Evolutionary conservation across 2,113 vertebrate genomes (phyloP).

Genomic region (Phalacrocorax brasilianus): DNA sequence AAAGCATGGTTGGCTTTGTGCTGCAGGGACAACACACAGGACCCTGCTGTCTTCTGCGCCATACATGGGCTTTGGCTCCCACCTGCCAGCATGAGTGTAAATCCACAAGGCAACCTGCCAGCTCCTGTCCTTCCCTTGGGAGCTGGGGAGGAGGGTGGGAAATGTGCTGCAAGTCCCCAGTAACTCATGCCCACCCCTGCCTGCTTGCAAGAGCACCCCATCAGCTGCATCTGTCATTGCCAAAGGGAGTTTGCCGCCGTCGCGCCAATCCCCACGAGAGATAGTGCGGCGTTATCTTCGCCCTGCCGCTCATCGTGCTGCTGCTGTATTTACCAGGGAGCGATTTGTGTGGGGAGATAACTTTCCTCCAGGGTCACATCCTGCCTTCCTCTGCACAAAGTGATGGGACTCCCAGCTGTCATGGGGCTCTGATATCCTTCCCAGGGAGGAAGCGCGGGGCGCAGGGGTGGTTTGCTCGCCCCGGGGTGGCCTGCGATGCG

Average conservation of each 20-base stretch:
- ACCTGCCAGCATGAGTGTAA: rapidly evolving
- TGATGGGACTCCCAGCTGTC: rapidly evolving
- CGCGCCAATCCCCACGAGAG: rapidly evolving
- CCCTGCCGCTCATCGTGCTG: rapidly evolving
- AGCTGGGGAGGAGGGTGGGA: not conserved
- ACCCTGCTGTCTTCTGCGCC: not conserved
- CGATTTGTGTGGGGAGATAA: not conserved
- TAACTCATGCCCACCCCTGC: rapidly evolving
- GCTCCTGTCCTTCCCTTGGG: not conserved
- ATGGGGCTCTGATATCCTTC: not conserved
- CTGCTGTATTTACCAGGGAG: not conserved
- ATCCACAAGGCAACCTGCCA: not conserved
- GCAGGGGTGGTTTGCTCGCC: rapidly evolving
- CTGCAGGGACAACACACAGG: not conserved
- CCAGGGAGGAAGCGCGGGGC: not conserved
- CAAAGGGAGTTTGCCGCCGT: rapidly evolving
- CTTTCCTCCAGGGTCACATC: not conserved
- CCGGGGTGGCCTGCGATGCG: rapidly evolving
- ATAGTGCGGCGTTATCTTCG: rapidly evolving
- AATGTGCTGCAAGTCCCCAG: not conserved
- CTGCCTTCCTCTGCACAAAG: not conserved
- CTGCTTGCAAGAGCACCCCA: not conserved
- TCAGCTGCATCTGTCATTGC: rapidly evolving
- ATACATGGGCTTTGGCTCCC: not conserved
- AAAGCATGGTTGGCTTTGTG: not conserved